A percentile compares a stretch with the other conserved stretches of the same genome.
Evolutionary conservation across 2,113 vertebrate species (phyloP).

Genomic region (Cyphomyrus discorhynchus): DNA sequence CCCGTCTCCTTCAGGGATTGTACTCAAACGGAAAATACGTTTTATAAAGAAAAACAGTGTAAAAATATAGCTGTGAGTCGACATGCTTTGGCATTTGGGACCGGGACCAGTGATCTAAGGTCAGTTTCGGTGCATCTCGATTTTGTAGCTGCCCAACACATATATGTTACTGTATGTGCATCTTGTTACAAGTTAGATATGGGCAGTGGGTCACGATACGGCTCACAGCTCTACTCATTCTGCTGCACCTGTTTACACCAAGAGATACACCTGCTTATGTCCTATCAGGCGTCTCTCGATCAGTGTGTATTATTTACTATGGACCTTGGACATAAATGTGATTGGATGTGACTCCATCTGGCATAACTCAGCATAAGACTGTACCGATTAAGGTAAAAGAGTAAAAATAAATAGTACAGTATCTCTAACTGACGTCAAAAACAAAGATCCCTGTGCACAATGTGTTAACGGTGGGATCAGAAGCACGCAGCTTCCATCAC

Average conservation of each 20-base stretch:
- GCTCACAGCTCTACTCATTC: neutral
- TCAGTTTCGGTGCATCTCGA: neutral
- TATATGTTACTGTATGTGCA: neutral
- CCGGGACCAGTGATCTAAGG: neutral
- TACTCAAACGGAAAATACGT: neutral
- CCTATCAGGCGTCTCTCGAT: neutral
- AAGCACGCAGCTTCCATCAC: neutral
- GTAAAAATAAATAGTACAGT: neutral
- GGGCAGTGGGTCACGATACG: neutral
- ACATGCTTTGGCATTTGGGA: neutral
- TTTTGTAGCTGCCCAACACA: neutral
- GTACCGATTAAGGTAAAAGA: neutral
- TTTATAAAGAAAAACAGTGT: neutral
- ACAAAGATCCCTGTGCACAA: neutral
- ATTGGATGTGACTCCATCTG: neutral
- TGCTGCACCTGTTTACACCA: neutral
- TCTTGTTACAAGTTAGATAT: neutral
- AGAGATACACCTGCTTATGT: neutral
- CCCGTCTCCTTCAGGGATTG: neutral
- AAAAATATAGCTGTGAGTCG: neutral
- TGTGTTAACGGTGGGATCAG: neutral
- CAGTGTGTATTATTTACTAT: neutral
- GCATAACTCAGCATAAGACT: neutral
- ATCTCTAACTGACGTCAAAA: neutral
- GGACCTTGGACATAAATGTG: neutral